Base-by-base conservation (phyloP, 2,888 invertebrate genomes). In the Caenorhabditis sp. region DNA sequence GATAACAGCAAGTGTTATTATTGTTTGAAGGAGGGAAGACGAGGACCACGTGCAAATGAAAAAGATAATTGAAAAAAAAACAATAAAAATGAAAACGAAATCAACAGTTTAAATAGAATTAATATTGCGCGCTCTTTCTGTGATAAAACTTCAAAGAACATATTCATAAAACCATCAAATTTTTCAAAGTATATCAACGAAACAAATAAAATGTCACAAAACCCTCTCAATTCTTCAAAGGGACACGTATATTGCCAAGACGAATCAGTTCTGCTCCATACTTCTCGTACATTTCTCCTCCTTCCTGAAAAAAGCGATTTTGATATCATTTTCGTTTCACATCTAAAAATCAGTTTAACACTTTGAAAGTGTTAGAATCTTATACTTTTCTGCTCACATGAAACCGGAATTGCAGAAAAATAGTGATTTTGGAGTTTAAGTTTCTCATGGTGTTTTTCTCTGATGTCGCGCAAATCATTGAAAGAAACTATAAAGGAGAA, bases 211-310 rank as follows among this genome's bases (percentile, higher is more conserved):
- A 43, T 17, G 17, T 43, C 5, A 36, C 7, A 36, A 36, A 8
- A 36, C 36, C 36, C 10, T 43, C 14, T 43, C 17, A 43, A 23
- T 56, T 56, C 20, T 52, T 50, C 43, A 76, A 66, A 31, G 63
- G 64, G 1, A 83, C 76, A 26, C 85, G 77, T 12, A 77, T 67
- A 50, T 78, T 78, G 5, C 83, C 83, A 12, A 83, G 72, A 10
- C 81, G 73, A 50, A 85, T 81, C 20, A 85, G 67, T 52, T 85
- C 84, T 43, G 83, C 83, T n/a, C 85, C 85, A 67, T 73, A 85
- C 54, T 83, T 83, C 53, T 85, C 85, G 65, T 83, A 84, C 7
- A 85, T 62, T 10, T 81, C 77, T 25, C 85, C 85, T 17, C 83
- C 85, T 52, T 77, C 72, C 76, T 84, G 63, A 59, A 73, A 57